Evolutionary conservation across 92 coral and sea anemone species (phyloP), one percentile per base, ranked within the genome.

Genomic region (Umimayanthus kanabou): DNA sequence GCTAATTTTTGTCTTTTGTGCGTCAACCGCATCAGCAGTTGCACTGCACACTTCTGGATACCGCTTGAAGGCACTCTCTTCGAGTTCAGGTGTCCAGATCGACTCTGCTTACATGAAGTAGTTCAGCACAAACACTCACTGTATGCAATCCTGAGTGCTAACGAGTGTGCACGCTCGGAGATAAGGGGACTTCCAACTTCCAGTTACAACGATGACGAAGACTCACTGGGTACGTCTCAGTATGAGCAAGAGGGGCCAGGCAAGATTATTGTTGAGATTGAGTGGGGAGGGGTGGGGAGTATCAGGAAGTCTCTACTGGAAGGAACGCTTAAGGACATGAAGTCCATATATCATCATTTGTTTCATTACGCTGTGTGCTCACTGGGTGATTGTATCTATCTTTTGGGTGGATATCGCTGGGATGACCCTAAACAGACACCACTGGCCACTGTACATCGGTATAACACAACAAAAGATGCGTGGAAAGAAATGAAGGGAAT

Each of bases 401-500:
- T 78, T 37, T 47, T 78, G 22, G 82, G 66, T 26, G 82, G 82
- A 9, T 78, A 78, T 5, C 64, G 30, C 65, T 49, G 82, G 82
- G 82, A 49, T 9, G 82, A 78, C 82, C 4, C 42, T 37, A 78
- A 49, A 78, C 82, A 78, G 65, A 49, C 82, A 78, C 82, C 82
- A 18, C 82, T 25, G 82, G 22, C 82, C 39, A 49, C 65, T 25
- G 82, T 49, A 45, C 58, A 78, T 66, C 82, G 82, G 82, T 78
- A 43, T 78, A 26, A 78, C 61, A 78, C 82, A 78, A 78, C 39
- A 43, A 29, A 50, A 18, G 65, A 28, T 29, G 39, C 64, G 82
- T 78, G 82, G 82, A 26, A 78, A 53, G 82, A 78, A 78, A 43
- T 78, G 20, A 78, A 22, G 47, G 82, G 82, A 29, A 49, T 78